A percentile compares a stretch with the other conserved stretches of the same genome.
Evolutionary conservation across 2,888 invertebrate species (phyloP).

Genomic region (Priocnemis perturbator): DNA sequence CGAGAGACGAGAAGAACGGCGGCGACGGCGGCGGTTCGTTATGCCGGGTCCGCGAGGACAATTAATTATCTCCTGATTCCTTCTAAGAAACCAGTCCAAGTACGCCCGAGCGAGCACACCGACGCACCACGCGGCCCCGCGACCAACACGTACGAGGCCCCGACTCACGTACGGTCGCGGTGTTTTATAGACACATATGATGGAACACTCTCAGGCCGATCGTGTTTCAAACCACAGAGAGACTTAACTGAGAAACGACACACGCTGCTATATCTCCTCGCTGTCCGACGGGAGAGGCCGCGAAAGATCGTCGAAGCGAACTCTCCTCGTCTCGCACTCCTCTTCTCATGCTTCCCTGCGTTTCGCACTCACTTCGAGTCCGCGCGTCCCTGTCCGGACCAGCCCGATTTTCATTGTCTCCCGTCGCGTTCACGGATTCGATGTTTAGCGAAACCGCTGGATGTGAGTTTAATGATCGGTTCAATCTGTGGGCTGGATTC

Average conservation of each 20-base stretch:
- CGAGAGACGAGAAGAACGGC: slow-evolving; percentile 21
- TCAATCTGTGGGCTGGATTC: too few relatives aligned
- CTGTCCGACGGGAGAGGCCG: not conserved
- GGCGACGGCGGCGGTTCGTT: slow-evolving; percentile 62
- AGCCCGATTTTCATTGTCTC: slow-evolving; percentile 49
- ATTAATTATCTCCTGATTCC: slow-evolving; percentile 73
- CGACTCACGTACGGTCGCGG: slow-evolving; percentile 42
- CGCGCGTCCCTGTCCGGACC: not conserved
- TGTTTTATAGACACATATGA: slow-evolving; percentile 74
- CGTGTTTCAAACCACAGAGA: slow-evolving; percentile 75
- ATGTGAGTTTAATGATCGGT: slow-evolving; percentile 26
- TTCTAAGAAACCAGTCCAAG: slow-evolving; percentile 73
- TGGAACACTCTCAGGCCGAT: slow-evolving; percentile 75
- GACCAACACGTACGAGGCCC: slow-evolving; percentile 22
- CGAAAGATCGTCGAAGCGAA: too few relatives aligned
- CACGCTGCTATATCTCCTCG: slow-evolving; percentile 46
- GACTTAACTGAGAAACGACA: slow-evolving; percentile 68
- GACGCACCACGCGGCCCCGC: slow-evolving; percentile 43
- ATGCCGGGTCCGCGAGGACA: slow-evolving; percentile 70
- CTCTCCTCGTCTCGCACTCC: slow-evolving; percentile 20
- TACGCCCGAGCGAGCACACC: slow-evolving; percentile 53
- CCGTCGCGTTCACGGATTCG: slow-evolving; percentile 22
- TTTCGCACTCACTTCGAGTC: not conserved
- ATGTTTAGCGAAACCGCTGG: not conserved
- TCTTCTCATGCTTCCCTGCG: slow-evolving; percentile 3